These are phyloP conservation scores for Aleiodes leptofemur DNA, from an alignment of 2,888 invertebrate genomes.

Conservation along the genomic window DNA sequence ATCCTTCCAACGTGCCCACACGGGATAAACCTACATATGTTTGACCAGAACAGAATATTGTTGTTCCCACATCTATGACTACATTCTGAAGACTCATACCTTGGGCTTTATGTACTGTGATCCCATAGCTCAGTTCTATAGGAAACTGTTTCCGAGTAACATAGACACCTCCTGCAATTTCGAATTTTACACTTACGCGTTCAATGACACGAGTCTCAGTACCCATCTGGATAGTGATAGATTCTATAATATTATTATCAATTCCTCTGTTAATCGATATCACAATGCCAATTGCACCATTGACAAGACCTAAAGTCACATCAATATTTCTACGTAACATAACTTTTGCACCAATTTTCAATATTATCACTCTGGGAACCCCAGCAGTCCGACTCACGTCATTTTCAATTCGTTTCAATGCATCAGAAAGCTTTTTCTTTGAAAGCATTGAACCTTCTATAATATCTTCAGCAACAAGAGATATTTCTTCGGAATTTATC, in stretches of 20 bases:
- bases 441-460: too few relatives aligned
- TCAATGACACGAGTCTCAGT: too few relatives aligned
- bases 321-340: background rate
- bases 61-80: background rate
- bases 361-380: background rate
- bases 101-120: background rate
- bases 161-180: background rate
- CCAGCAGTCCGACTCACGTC: background rate
- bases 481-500: constrained; percentile 27
- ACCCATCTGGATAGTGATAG: too few relatives aligned
- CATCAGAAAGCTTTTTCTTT: too few relatives aligned
- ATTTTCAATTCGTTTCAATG: too few relatives aligned
- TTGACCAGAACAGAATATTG: background rate
- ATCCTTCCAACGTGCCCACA: background rate
- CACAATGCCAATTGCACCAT: constrained; percentile 26
- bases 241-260: too few relatives aligned
- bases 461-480: constrained; percentile 28
- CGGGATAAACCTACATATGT: background rate
- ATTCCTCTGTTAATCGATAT: too few relatives aligned
- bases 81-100: background rate
- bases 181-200: background rate
- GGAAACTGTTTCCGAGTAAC: background rate
- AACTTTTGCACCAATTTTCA: constrained; percentile 29
- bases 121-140: background rate
- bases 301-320: background rate